phyloP scores from a whole-genome alignment of 2,113 vertebrate genomes.

The Ptilonorhynchus violaceus region DNA sequence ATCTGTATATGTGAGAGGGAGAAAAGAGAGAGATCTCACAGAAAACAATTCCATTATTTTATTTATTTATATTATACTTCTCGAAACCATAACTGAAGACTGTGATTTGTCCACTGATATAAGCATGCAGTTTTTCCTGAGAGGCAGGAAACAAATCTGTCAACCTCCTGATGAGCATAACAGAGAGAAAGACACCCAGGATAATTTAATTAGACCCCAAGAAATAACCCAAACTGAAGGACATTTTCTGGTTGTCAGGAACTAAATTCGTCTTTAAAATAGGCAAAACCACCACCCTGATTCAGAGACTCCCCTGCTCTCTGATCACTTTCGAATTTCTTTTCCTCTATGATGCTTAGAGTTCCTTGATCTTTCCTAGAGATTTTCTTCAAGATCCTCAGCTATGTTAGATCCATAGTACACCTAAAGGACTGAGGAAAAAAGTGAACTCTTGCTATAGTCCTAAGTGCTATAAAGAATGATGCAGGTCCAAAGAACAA shows the following conservation, averaged over 20 bases:
- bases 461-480: neutral
- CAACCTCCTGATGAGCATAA: conserved; percentile 33
- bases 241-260: conserved; percentile 52
- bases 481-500: neutral
- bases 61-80: conserved; percentile 9
- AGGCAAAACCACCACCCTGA: neutral
- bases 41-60: neutral
- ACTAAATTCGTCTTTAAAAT: conserved; percentile 11
- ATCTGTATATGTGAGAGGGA: neutral
- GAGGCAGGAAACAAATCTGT: conserved; percentile 26
- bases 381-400: neutral
- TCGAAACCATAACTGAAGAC: conserved; percentile 18
- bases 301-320: neutral
- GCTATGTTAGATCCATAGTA: neutral
- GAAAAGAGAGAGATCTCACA: neutral
- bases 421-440: neutral
- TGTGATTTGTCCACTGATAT: conserved; percentile 31
- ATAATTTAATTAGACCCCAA: conserved; percentile 56
- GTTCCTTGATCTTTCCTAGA: neutral
- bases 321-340: neutral
- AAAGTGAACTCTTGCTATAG: neutral
- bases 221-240: conserved; percentile 46
- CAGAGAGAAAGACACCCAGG: neutral
- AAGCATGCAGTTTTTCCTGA: conserved; percentile 24
- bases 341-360: neutral